Evolutionary conservation across 1,140 invertebrate genomes (phyloP).

Genomic region (Drosophila ficusphila): DNA sequence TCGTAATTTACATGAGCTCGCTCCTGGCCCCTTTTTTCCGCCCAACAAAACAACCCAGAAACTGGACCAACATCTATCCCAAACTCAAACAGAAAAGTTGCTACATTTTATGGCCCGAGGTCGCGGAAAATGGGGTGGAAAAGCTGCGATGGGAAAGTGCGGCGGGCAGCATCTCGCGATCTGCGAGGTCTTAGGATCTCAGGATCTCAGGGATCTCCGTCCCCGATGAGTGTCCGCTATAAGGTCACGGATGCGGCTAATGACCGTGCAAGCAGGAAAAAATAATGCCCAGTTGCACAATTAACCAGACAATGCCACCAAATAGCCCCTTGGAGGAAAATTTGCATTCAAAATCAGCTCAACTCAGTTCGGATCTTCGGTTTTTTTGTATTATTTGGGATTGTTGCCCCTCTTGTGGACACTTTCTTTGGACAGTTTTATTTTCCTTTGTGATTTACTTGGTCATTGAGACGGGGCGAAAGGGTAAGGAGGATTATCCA

Average conservation of each 20-base stretch:
- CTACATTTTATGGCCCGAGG: conserved; percentile 50
- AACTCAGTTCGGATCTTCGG: conserved; percentile 12
- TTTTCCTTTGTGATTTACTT: conserved; percentile 82
- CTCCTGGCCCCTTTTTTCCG: conserved; percentile 17
- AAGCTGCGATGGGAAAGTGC: conserved; percentile 45
- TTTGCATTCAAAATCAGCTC: conserved; percentile 80
- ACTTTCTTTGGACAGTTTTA: conserved; percentile 77
- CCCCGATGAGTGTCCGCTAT: conserved; percentile 23
- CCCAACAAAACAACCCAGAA: conserved; percentile 8
- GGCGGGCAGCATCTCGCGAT: conserved; percentile 41
- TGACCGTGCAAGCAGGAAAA: conserved; percentile 61
- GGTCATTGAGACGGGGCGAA: conserved; percentile 50
- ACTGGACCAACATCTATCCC: conserved; percentile 56
- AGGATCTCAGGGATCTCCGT: conserved; percentile 16
- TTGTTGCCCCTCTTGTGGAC: conserved; percentile 68
- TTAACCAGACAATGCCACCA: conserved; percentile 72
- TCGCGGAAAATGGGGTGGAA: conserved; percentile 36
- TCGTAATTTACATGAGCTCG: conserved; percentile 64
- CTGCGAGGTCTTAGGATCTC: conserved; percentile 13
- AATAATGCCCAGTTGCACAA: conserved; percentile 64
- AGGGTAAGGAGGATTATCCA: conserved; percentile 41
- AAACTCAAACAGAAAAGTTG: conserved; percentile 45
- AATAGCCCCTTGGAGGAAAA: conserved; percentile 65
- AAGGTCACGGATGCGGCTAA: conserved; percentile 74
- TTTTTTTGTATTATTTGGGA: conserved; percentile 32